Conservation (phyloP, 2,888 invertebrate species). For the Cordilura impudica region DNA sequence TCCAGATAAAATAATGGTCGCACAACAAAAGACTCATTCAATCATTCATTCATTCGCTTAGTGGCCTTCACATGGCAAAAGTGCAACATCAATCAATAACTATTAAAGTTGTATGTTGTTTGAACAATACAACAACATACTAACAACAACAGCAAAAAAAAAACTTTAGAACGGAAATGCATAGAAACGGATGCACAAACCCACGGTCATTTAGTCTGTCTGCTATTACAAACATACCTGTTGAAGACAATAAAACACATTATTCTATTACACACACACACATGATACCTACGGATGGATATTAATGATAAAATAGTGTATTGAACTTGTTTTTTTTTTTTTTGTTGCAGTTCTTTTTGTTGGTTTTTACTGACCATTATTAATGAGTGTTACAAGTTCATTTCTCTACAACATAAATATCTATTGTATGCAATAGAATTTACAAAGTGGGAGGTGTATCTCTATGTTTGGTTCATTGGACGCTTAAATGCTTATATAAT, state of each 20-base stretch:
- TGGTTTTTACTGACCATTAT: conserved; percentile 23
- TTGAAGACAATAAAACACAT: conserved; percentile 27
- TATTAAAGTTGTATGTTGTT: not conserved
- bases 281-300: not conserved
- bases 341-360: not conserved
- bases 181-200: conserved; percentile 72
- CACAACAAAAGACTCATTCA: not conserved
- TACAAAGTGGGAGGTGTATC: conserved; percentile 16
- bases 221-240: conserved; percentile 30
- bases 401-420: not conserved
- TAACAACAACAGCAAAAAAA: conserved; percentile 18
- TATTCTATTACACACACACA: not conserved
- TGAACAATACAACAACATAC: conserved; percentile 1
- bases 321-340: conserved; percentile 53
- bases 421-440: not conserved
- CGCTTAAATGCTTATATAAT: conserved; percentile 38
- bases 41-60: conserved; percentile 3
- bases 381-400: conserved; percentile 27
- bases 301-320: conserved; percentile 32
- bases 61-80: conserved; percentile 46
- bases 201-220: conserved; percentile 59
- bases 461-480: conserved; percentile 40
- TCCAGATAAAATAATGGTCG: not conserved
- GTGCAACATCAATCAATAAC: conserved; percentile 44
- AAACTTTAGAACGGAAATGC: conserved; percentile 66